Percentiles rank a stretch among this genome's conserved stretches.
Evolutionary conservation across 2,888 invertebrate species (phyloP).

Genomic region (Hemistola chrysoprasaria): DNA sequence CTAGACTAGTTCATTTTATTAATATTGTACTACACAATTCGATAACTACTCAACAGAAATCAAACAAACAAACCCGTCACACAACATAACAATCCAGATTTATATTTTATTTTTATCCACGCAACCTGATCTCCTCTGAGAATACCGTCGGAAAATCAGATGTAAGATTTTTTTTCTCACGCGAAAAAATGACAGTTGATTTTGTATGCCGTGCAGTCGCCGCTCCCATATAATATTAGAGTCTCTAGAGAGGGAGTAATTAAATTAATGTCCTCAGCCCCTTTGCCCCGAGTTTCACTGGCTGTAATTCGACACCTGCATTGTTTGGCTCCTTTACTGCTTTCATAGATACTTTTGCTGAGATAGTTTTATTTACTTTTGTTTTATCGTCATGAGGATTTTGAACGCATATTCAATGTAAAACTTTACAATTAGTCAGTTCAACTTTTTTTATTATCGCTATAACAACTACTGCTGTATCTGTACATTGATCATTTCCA

Average conservation of each 20-base stretch:
- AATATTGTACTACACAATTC: constrained; percentile 7
- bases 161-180: constrained; percentile 79
- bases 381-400: neutral
- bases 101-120: constrained; percentile 59
- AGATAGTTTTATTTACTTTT: constrained; percentile 6
- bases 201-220: constrained; percentile 64
- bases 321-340: constrained; percentile 56
- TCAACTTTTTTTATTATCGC: too few relatives aligned
- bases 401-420: neutral
- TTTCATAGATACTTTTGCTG: constrained; percentile 27
- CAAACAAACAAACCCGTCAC: constrained; percentile 27
- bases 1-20: too few relatives aligned
- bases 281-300: constrained; percentile 61
- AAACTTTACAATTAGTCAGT: neutral
- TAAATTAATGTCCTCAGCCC: constrained; percentile 80
- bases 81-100: constrained; percentile 58
- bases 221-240: constrained; percentile 75
- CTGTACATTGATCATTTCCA: too few relatives aligned
- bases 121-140: constrained; percentile 71
- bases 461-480: too few relatives aligned
- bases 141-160: constrained; percentile 68
- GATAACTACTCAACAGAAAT: constrained; percentile 26
- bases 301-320: constrained; percentile 79
- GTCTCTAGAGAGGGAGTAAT: constrained; percentile 74
- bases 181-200: constrained; percentile 77